Conservation (phyloP, 37 sponge, comb jelly and placozoan species). For the Agelas oroides region DNA sequence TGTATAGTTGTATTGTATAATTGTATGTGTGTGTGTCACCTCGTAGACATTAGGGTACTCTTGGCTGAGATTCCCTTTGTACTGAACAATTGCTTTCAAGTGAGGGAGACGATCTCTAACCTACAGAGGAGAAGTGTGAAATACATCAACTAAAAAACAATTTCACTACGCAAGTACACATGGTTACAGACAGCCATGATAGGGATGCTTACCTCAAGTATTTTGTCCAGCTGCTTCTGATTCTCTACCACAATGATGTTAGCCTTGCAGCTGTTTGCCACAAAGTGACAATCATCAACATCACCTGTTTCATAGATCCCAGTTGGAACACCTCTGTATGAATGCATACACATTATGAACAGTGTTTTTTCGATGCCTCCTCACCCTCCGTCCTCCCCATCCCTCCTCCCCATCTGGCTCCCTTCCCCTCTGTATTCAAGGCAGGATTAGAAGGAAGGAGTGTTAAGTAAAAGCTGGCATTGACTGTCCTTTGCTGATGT, state of each 20-base stretch:
- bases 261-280: conserved; percentile 72
- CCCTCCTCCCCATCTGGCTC: too few relatives aligned
- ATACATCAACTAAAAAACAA: not conserved
- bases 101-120: conserved; percentile 83
- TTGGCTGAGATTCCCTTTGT: conserved; percentile 83
- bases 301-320: conserved; percentile 86
- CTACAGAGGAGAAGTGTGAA: conserved; percentile 44
- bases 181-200: not conserved
- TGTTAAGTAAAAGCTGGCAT: too few relatives aligned
- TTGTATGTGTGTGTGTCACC: conserved; percentile 26
- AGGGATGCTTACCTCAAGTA: conserved; percentile 88
- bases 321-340: conserved; percentile 64
- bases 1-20: too few relatives aligned
- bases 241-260: conserved; percentile 80
- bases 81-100: conserved; percentile 93
- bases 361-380: too few relatives aligned
- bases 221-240: conserved; percentile 75
- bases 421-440: too few relatives aligned
- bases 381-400: too few relatives aligned
- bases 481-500: too few relatives aligned
- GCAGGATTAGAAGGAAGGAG: too few relatives aligned
- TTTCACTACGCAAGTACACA: not conserved
- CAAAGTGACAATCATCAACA: conserved; percentile 82
- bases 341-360: too few relatives aligned
- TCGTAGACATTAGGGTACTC: conserved; percentile 69